Base-by-base conservation (phyloP, 2,113 vertebrate genomes). In the Oceanites oceanicus region DNA sequence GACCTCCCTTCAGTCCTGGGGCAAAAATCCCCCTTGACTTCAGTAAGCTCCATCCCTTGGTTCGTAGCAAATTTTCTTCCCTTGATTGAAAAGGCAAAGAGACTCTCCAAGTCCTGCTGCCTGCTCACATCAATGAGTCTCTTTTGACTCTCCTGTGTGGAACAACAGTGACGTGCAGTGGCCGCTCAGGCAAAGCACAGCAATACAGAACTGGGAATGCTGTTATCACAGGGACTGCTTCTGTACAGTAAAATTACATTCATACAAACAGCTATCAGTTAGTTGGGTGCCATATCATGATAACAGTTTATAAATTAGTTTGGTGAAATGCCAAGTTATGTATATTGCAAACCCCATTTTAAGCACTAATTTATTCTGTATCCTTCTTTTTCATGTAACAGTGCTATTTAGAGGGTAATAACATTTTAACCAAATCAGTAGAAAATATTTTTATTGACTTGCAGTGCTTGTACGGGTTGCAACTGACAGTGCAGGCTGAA, bases 141-240 rank as follows among this genome's bases (percentile, higher is more conserved):
- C 40, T 45, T 13, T 18, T 45, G 52, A 77, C 15, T 72, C 32
- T 49, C 30, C 68, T 90, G 13, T 63, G 87, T 91, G 91, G 89
- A 97, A 67, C 97, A 96, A 96, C 71, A 97, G 93, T 91, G 96
- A 95, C 97, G 30, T 63, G 87, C 93, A 56, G 97, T 7, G 97
- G 95, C 91, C 83, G 78, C 67, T 76, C 10, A 12, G 56, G 45
- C 61, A 75, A n/a, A 94, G 68, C 83, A 47, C 95, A 82, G 71
- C 81, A 38, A 9, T 1, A 15, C 5, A 17, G 86, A 45, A 30
- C 27, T 2, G 9, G 26, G 7, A 67, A 49, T 2, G 25, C n/a
- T 56, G 50, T 1, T 52, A 23, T 11, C 38, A 8, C 36, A 5
- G 50, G 16, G 42, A 58, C 84, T 47, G 90, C 38, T 70, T 6